phyloP scores from a whole-genome alignment of 2,113 vertebrate species.

The Campylorhamphus procurvoides region DNA sequence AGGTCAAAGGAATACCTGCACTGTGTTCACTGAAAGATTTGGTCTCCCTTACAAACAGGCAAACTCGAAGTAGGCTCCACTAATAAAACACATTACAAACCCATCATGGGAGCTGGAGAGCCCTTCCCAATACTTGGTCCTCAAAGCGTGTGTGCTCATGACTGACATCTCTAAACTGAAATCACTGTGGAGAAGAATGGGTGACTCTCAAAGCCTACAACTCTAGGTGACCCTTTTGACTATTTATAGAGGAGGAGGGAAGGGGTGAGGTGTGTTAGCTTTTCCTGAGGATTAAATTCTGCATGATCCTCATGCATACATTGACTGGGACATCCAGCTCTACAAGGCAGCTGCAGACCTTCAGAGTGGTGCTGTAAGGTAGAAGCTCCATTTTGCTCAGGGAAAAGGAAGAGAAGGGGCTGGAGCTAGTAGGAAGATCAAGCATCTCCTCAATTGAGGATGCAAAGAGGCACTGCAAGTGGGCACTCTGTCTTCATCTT shows the following conservation, averaged over 20 bases:
- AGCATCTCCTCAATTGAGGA: background rate
- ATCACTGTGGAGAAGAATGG: background rate
- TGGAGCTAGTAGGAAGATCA: background rate
- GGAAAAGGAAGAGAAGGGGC: background rate
- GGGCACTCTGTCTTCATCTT: background rate
- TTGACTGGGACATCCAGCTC: background rate
- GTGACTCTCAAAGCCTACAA: background rate
- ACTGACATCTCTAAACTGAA: background rate
- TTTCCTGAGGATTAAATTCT: background rate
- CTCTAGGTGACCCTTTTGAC: background rate
- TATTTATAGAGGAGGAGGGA: background rate
- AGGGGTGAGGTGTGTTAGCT: background rate
- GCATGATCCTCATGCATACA: background rate
- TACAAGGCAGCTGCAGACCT: background rate
- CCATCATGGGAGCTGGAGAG: background rate
- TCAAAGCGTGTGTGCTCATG: accelerated
- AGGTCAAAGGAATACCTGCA: background rate
- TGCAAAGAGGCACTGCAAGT: background rate
- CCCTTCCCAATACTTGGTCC: background rate
- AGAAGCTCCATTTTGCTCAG: background rate
- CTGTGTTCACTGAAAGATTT: background rate
- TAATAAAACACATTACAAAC: background rate
- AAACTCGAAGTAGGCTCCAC: background rate
- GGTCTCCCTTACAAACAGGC: background rate
- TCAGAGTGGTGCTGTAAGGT: background rate